Evolutionary conservation across 1,140 invertebrate genomes (phyloP), one percentile per base, ranked within the genome.

Genomic region (Bombus superbus): DNA sequence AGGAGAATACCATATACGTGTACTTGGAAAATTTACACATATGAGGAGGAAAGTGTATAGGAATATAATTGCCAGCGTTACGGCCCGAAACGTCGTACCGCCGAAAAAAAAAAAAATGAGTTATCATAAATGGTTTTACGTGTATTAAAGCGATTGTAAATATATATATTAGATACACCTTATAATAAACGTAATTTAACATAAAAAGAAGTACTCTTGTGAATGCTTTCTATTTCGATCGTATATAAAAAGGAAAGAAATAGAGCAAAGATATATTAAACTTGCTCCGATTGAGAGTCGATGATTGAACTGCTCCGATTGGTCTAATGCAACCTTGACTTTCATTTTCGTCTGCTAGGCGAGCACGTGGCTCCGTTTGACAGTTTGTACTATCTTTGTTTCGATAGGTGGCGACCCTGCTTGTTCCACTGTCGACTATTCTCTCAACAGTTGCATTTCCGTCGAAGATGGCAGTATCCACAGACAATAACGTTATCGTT

Each of bases 141-240:
- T 92, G 90, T 92, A 92, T 91, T 87, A 92, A 92, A 92, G 80
- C 91, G 89, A 92, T 91, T 92, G 92, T 92, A 92, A 92, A 92
- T 92, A 92, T 92, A 92, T 90, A 92, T 92, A 92, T 91, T 92
- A 92, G 91, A 92, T 92, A 92, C 91, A 92, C 86, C 92, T 82
- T 91, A 92, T 90, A 92, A 92, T 92, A 92, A 92, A 92, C 89
- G 90, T 92, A 92, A 92, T 92, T 92, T 92, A 92, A 92, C 90
- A 92, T 89, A 88, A 90, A 44, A 68, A 62, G 10, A n/a, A 13
- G 3, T 59, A 47, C 6, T 47, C 18, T 22, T 59, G 47, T n/a
- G 10, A 13, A 35, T 84, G 35, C 13, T n/a, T 59, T 74, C 2
- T 68, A 28, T 85, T 57, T 73, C 9, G 10, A 57, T 35, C 11